Base-by-base conservation (phyloP, 2,797 vertebrate species). In the Melanotaenia trifasciata region DNA sequence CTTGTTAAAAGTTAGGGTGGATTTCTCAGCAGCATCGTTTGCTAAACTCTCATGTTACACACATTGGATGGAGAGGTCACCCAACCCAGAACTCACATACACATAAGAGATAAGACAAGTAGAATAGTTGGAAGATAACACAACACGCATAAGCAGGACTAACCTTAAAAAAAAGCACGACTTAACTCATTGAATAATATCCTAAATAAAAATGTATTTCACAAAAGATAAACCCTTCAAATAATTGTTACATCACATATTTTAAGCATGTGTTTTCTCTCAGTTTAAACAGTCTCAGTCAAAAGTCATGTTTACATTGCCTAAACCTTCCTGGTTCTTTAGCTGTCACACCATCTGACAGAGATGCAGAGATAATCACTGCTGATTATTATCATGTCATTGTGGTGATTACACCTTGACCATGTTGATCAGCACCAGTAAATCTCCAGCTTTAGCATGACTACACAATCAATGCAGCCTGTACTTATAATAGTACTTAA, bases 391-490 rank as follows among this genome's bases (percentile, higher is more conserved):
- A 74, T 65, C 43, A 24, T 40, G 72, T 60, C 47, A 30, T 74
- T 54, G 60, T 50, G 66, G 56, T 67, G 47, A 85, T 80, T 83
- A 75, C 33, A 70, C 35, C 64, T 62, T 53, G 18, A 58, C 47
- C 71, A 40, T 66, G 30, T 66, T 38, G 58, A 36, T 64, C 78
- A 90, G 78, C 84, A 78, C 64, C 4, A 62, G 50, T 22, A 24
- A 78, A 76, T 58, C 63, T 58, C 35, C 60, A 67, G 69, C 69
- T 81, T 72, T 72, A 38, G 61, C 1, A 0, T 3, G 59, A 78
- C 78, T 20, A 79, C 30, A 16, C 61, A 0, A 12, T n/a, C 43
- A 40, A 22, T 3, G 14, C 40, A 71, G 24, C 57, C 78, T 1
- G 0, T 68, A 67, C 73, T 84, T 73, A 67, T 70, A 72, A 61